These are phyloP conservation scores for Xestia sexstrigata DNA, from an alignment of 2,888 invertebrate species.

Conservation along the genomic window DNA sequence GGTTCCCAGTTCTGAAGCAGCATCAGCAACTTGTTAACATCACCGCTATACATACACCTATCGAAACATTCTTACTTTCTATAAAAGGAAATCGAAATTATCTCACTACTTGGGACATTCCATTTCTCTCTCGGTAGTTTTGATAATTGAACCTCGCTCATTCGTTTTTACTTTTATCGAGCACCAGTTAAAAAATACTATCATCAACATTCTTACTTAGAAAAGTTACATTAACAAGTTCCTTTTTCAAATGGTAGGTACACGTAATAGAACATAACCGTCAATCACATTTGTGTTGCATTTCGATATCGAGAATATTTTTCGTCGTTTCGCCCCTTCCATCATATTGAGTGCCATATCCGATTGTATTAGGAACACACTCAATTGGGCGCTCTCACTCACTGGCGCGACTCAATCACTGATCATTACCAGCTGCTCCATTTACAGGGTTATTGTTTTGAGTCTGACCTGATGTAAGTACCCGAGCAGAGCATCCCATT, in stretches of 20 bases:
- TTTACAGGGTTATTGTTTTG: constrained; percentile 82
- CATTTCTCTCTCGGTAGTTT: constrained; percentile 88
- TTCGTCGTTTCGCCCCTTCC: constrained; percentile 70
- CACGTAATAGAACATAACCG: constrained; percentile 46
- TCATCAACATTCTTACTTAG: constrained; percentile 77
- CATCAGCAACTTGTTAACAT: constrained; percentile 77
- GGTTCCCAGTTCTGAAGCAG: constrained; percentile 74
- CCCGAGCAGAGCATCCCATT: constrained; percentile 74
- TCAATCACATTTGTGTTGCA: constrained; percentile 57
- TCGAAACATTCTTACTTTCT: constrained; percentile 89
- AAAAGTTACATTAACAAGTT: constrained; percentile 43
- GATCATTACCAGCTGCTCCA: constrained; percentile 78
- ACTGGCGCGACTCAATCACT: constrained; percentile 75
- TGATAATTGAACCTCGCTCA: constrained; percentile 82
- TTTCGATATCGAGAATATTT: constrained; percentile 61
- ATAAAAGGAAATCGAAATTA: constrained; percentile 90
- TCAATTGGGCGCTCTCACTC: constrained; percentile 79
- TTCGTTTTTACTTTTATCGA: constrained; percentile 83
- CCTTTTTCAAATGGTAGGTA: constrained; percentile 42
- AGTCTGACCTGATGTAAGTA: constrained; percentile 74
- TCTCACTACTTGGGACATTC: constrained; percentile 86
- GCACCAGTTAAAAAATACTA: constrained; percentile 69
- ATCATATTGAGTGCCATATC: constrained; percentile 78
- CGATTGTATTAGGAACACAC: constrained; percentile 78
- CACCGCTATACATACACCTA: constrained; percentile 77